These are phyloP conservation scores for Nomada ferruginata DNA, from an alignment of 2,888 invertebrate genomes.

Conservation along the genomic window DNA sequence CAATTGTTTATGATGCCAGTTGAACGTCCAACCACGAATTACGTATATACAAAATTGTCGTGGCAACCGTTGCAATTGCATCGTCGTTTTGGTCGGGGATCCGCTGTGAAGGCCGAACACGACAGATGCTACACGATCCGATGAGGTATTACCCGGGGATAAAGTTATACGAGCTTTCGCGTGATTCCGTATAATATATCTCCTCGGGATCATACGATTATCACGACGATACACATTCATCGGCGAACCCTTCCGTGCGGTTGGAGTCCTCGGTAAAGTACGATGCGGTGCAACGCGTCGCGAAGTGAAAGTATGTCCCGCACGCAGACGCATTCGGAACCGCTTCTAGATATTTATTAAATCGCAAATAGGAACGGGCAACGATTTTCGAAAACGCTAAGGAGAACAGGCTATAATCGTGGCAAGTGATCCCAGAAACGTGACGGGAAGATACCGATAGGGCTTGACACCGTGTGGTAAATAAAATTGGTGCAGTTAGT, in stretches of 20 bases:
- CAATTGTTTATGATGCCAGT: background rate
- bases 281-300: background rate
- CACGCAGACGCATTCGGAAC: too few relatives aligned
- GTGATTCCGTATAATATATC: constrained; percentile 50
- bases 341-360: background rate
- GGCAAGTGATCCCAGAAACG: constrained; percentile 7
- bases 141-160: constrained; percentile 33
- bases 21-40: background rate
- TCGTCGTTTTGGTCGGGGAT: background rate
- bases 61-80: constrained; percentile 1
- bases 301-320: constrained; percentile 14
- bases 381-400: background rate
- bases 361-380: background rate
- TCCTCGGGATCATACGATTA: constrained; percentile 10
- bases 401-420: background rate
- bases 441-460: constrained; percentile 36
- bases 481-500: constrained; percentile 75
- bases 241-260: background rate
- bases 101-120: background rate
- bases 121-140: background rate
- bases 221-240: background rate
- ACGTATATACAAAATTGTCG: background rate
- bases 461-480: constrained; percentile 49
- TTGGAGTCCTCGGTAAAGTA: constrained; percentile 23
- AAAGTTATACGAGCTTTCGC: constrained; percentile 49